Evolutionary conservation across 1,140 invertebrate genomes (phyloP), one percentile per base, ranked within the genome.

Genomic region (Periplaneta americana): DNA sequence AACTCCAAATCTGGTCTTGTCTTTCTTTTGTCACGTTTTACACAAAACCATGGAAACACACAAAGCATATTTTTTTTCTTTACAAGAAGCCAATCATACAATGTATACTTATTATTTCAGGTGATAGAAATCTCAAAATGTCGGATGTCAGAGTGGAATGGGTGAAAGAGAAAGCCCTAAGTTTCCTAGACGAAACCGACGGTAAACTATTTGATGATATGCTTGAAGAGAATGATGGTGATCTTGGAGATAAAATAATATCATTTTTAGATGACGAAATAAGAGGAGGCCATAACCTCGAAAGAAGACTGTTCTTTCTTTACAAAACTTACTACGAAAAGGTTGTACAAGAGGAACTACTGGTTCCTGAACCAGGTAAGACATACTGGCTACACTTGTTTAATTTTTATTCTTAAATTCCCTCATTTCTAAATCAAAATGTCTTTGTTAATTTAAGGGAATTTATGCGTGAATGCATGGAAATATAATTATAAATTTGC

Each of bases 341-440:
- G 84, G 85, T 89, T 9, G 84, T 90, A 34, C 89, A 91, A 83
- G 89, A 91, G 85, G 91, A 92, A 86, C 87, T 92, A 31, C 85
- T 88, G 0, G 87, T 91, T 79, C 88, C 90, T 84, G 91, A 92
- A 84, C 89, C 91, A 88, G 89, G 90, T 91, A 85, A 88, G 87
- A 83, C 18, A 34, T 34, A 31, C 76, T 8, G 74, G 31, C 34
- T 82, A 34, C 35, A 66, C 18, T 39, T n/a, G n/a, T n/a, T 57
- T 78, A 34, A 81, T 37, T 5, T 36, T 18, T 33, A 37, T 39
- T 36, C 1, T 5, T 57, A 79, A 66, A 28, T 28, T 8, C 22
- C 6, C 15, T 8, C 36, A 37, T 28, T 66, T n/a, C n/a, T n/a
- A n/a, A n/a, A n/a, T n/a, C n/a, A n/a, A n/a, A n/a, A n/a, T n/a